A percentile compares a stretch with the other conserved stretches of the same genome.
These are phyloP conservation scores for Coptotermes formosanus DNA, from an alignment of 1,140 invertebrate species.

Conservation along the genomic window DNA sequence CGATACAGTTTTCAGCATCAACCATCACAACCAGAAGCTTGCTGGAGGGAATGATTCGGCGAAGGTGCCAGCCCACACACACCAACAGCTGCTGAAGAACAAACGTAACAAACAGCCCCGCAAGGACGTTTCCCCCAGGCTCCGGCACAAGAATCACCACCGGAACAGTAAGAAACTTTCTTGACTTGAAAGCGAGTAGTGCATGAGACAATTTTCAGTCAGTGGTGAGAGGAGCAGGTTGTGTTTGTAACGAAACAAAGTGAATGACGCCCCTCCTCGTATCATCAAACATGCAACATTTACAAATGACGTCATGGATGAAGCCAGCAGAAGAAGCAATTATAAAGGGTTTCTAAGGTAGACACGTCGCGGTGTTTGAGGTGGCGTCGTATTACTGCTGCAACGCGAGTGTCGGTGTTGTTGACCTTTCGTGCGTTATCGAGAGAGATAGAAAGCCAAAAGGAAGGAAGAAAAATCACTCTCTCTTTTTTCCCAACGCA, in stretches of 20 bases:
- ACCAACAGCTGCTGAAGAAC: not conserved
- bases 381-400: not conserved
- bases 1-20: conserved; percentile 51
- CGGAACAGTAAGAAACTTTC: conserved; percentile 2
- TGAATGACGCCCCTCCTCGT: not conserved
- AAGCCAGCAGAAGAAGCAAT: not conserved
- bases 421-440: not conserved
- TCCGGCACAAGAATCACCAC: conserved; percentile 22
- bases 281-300: not conserved
- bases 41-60: conserved; percentile 38
- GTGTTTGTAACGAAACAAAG: not conserved
- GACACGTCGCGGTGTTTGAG: not conserved
- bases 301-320: not conserved
- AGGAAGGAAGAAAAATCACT: not conserved
- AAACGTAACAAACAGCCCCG: conserved; percentile 38
- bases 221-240: not conserved
- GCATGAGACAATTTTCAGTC: not conserved
- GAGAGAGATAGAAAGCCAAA: not conserved
- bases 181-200: conserved; percentile 20
- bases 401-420: not conserved
- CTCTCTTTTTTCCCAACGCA: not conserved
- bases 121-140: conserved; percentile 38
- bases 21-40: conserved; percentile 52
- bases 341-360: not conserved
- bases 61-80: not conserved